phyloP scores from a whole-genome alignment of 1,140 invertebrate genomes.

The Pseudomyrmex concolor region DNA sequence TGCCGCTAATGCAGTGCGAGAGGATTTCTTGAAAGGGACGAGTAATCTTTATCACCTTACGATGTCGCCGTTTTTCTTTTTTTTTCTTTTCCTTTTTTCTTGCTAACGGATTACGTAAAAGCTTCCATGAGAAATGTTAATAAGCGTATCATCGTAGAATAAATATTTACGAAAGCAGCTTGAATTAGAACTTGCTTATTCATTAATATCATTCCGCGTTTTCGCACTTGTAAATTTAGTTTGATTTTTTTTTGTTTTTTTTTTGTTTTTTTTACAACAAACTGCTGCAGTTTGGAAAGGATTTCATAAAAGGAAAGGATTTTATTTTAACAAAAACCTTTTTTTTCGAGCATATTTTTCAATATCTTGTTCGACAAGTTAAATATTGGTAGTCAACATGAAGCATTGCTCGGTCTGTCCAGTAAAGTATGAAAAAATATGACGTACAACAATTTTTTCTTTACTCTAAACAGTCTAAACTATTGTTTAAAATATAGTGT shows the following conservation, averaged over 20 bases:
- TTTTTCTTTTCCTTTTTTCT: background rate
- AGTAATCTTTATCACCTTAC: constrained; percentile 70
- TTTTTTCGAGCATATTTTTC: constrained; percentile 23
- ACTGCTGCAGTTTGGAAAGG: background rate
- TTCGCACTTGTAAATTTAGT: too few relatives aligned
- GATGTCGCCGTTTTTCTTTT: constrained; percentile 36
- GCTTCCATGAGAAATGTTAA: constrained; percentile 56
- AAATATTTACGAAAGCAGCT: constrained; percentile 28
- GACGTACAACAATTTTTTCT: background rate
- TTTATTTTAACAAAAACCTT: background rate
- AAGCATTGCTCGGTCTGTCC: constrained; percentile 10
- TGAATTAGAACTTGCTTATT: background rate
- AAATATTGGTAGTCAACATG: constrained; percentile 18
- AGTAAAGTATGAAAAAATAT: constrained; percentile 20
- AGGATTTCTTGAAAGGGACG: constrained; percentile 65
- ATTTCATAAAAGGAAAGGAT: background rate
- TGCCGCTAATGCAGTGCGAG: constrained; percentile 61
- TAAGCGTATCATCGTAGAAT: constrained; percentile 2
- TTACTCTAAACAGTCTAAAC: background rate
- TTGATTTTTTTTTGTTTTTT: background rate
- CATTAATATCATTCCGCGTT: background rate
- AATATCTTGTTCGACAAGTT: background rate
- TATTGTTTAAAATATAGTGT: background rate
- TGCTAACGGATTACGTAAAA: constrained; percentile 55
- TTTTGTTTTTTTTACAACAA: background rate